phyloP scores from a whole-genome alignment of 2,888 invertebrate genomes.

The Drosophila pseudotakahashii region DNA sequence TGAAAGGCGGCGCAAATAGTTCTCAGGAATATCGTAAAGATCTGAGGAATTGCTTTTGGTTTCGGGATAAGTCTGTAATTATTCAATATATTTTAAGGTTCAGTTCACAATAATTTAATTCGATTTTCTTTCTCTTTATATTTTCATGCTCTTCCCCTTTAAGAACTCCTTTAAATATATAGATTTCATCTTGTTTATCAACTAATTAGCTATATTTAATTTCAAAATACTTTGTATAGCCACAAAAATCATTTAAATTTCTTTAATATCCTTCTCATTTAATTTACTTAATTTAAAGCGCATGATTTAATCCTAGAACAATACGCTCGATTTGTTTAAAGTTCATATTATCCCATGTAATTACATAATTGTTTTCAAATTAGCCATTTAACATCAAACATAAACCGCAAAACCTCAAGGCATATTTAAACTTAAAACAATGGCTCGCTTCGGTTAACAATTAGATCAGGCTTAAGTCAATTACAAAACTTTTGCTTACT shows the following conservation, averaged over 20 bases:
- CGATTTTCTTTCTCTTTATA: too few species aligned
- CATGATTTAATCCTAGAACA: neutral
- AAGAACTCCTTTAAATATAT: too few species aligned
- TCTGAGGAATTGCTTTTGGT: neutral
- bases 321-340: neutral
- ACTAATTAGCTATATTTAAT: too few species aligned
- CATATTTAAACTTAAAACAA: conserved; percentile 8
- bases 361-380: neutral
- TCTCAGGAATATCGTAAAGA: neutral
- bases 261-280: neutral
- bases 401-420: neutral
- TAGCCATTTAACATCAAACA: neutral
- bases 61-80: neutral
- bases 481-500: conserved; percentile 36
- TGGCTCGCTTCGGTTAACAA: conserved; percentile 14
- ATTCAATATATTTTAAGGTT: neutral
- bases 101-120: neutral
- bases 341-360: neutral
- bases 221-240: too few species aligned
- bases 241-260: neutral
- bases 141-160: too few species aligned
- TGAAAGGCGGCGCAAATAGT: neutral
- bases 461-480: conserved; percentile 25
- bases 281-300: neutral
- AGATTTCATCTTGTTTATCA: too few species aligned